A percentile compares a stretch with the other conserved stretches of the same genome.
phyloP scores from a whole-genome alignment of 2,888 invertebrate species.

The Spisula solida region DNA sequence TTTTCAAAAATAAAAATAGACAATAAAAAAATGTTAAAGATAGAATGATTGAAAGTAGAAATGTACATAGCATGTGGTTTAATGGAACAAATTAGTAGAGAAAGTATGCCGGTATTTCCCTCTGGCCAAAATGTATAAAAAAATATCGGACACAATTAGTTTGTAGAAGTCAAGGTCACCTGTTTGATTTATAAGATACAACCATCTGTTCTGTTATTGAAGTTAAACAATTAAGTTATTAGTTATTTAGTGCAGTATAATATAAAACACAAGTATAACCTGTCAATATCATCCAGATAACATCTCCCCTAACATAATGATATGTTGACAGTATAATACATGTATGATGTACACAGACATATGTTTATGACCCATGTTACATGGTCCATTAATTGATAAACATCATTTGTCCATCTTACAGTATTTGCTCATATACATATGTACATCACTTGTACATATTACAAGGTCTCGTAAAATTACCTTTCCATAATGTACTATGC shows the following conservation, averaged over 20 bases:
- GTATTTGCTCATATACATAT: background rate
- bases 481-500: background rate
- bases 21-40: no score
- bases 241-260: background rate
- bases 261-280: slow-evolving; percentile 34
- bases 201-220: slow-evolving; percentile 7
- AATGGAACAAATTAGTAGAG: no score
- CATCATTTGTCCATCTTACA: background rate
- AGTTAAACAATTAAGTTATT: slow-evolving; percentile 30
- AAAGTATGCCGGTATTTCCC: background rate
- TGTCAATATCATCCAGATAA: slow-evolving; percentile 30
- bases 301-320: slow-evolving; percentile 18
- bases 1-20: no score
- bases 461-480: background rate
- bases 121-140: background rate
- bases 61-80: no score
- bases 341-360: slow-evolving; percentile 39
- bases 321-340: slow-evolving; percentile 38
- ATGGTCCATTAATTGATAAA: slow-evolving; percentile 13
- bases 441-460: background rate
- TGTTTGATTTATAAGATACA: background rate
- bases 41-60: no score
- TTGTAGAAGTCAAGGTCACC: background rate
- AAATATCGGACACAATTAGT: background rate
- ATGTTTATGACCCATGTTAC: slow-evolving; percentile 28